A percentile compares a stretch with the other conserved stretches of the same genome.
These are phyloP conservation scores for silkworm (Bombyx mori) DNA, from an alignment of 1,140 invertebrate genomes.

Conservation along the genomic window DNA sequence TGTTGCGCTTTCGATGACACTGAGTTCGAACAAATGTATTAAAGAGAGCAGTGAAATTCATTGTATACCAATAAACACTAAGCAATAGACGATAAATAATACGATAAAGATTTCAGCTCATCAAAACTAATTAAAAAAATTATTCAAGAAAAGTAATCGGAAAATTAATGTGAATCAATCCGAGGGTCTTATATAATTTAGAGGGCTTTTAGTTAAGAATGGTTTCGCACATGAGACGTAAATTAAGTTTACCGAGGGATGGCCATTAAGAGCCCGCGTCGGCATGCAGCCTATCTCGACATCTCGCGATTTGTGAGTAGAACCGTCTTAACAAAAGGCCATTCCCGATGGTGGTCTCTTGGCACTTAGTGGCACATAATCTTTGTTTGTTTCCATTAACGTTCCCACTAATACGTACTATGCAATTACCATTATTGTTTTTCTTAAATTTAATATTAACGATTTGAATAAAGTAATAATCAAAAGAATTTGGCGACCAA, in stretches of 20 bases:
- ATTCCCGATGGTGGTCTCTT: conserved; percentile 53
- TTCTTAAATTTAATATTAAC: too few relatives aligned
- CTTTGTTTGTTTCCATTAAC: too few relatives aligned
- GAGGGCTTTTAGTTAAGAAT: conserved; percentile 65
- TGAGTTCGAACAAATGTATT: too few relatives aligned
- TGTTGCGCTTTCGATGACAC: too few relatives aligned
- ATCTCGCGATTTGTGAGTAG: conserved; percentile 63
- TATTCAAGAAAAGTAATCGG: conserved; percentile 13
- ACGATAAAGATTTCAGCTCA: too few relatives aligned
- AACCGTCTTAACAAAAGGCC: conserved; percentile 58
- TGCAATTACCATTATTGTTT: too few relatives aligned
- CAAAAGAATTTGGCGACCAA: conserved; percentile 6
- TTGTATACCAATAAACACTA: too few relatives aligned
- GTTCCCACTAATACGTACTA: too few relatives aligned
- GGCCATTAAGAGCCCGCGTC: conserved; percentile 54
- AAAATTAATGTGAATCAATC: conserved; percentile 65
- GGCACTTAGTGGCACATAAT: conserved; percentile 21
- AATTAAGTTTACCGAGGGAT: conserved; percentile 56
- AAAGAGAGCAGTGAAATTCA: too few relatives aligned
- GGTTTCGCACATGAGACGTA: conserved; percentile 68
- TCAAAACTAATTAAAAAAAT: too few relatives aligned
- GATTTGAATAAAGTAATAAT: too few relatives aligned
- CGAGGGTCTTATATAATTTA: conserved; percentile 59
- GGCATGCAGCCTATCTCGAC: conserved; percentile 59
- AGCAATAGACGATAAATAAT: too few relatives aligned